Conservation (phyloP, 1,140 invertebrate species). For the Drosophila serrata region DNA sequence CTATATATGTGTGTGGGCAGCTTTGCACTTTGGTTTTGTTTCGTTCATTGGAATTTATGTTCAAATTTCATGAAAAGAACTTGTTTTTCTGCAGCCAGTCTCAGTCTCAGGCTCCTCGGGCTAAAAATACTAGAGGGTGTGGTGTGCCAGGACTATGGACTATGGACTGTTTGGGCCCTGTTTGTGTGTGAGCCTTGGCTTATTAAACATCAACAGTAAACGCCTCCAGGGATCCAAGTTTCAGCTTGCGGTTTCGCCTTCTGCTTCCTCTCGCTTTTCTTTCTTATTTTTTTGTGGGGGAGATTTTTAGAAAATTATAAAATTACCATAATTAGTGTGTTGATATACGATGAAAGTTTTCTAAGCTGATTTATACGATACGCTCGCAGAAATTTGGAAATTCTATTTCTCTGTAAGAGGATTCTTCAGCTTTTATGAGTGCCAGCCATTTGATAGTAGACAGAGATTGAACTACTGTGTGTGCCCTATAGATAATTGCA, state of each 20-base stretch:
- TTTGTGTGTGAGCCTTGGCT: conserved; percentile 50
- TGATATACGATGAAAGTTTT: conserved; percentile 78
- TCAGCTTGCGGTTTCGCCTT: conserved; percentile 42
- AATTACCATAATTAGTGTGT: conserved; percentile 78
- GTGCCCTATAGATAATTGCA: conserved; percentile 31
- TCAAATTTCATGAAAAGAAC: conserved; percentile 79
- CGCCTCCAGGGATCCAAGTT: conserved; percentile 48
- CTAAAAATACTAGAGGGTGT: conserved; percentile 29
- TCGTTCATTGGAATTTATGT: conserved; percentile 79
- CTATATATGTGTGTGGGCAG: conserved; percentile 37
- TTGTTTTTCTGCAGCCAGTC: conserved; percentile 63
- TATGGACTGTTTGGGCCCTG: neutral
- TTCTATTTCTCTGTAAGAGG: conserved; percentile 41
- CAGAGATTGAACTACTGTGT: conserved; percentile 1
- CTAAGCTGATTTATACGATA: conserved; percentile 77
- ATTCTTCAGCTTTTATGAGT: conserved; percentile 40
- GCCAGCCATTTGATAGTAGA: conserved; percentile 39
- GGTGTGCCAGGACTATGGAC: conserved; percentile 4
- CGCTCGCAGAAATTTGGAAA: conserved; percentile 30
- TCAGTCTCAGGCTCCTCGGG: conserved; percentile 34
- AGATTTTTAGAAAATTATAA: conserved; percentile 76
- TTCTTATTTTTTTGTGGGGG: neutral
- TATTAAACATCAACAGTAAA: conserved; percentile 77
- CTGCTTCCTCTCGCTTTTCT: conserved; percentile 29
- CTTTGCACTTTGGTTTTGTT: conserved; percentile 73